Conservation (phyloP, 1,140 invertebrate genomes). For the Trinorchestia longiramus region DNA sequence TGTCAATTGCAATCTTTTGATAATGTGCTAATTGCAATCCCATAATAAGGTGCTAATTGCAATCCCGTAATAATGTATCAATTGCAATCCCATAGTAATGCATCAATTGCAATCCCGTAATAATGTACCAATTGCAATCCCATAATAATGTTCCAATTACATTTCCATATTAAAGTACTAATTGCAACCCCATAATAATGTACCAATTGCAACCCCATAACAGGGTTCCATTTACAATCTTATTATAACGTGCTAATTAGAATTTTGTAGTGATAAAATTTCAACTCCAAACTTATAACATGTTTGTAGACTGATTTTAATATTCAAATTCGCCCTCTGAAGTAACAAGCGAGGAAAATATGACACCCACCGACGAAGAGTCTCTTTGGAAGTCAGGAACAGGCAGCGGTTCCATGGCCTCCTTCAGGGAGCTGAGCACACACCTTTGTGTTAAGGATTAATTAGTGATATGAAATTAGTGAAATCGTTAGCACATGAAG, state of each 20-base stretch:
- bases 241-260: neutral
- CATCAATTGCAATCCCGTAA: neutral
- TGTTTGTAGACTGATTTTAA: neutral
- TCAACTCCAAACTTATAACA: neutral
- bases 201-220: neutral
- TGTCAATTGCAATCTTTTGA: neutral
- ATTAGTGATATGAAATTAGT: too few relatives aligned
- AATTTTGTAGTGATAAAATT: neutral
- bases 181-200: neutral
- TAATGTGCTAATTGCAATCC: neutral
- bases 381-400: neutral
- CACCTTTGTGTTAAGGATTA: neutral
- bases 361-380: neutral
- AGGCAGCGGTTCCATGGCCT: neutral
- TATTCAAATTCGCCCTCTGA: too few relatives aligned
- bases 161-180: neutral
- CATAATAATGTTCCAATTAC: neutral
- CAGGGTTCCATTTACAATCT: neutral
- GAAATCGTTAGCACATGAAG: too few relatives aligned
- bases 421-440: neutral
- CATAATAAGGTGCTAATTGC: neutral
- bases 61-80: neutral
- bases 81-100: neutral
- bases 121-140: neutral
- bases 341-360: neutral